Percentiles rank a stretch among this genome's conserved stretches.
These are phyloP conservation scores for Botrylloides violaceus DNA, from an alignment of 23 tunicate species.

Conservation along the genomic window DNA sequence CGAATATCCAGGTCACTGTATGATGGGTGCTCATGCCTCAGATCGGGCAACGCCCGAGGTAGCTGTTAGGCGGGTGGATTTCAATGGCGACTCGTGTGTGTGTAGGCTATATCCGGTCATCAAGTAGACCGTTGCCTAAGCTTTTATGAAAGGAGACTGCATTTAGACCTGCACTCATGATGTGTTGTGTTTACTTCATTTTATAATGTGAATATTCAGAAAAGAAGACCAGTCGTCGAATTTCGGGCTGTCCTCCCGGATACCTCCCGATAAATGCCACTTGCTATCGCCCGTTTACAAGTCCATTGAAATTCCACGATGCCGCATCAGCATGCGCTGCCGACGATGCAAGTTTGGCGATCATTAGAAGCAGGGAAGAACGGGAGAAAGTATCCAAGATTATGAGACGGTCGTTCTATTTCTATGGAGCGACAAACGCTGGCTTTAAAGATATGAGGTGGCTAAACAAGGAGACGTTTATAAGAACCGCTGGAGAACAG, in stretches of 20 bases:
- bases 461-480: background rate
- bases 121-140: too few species aligned
- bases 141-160: too few species aligned
- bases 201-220: too few species aligned
- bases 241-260: background rate
- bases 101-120: too few species aligned
- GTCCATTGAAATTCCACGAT: background rate
- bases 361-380: background rate
- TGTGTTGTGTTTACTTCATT: too few species aligned
- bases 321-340: background rate
- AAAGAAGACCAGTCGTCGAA: background rate
- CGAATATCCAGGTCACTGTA: too few species aligned
- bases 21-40: too few species aligned
- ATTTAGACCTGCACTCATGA: too few species aligned
- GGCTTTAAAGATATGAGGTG: background rate
- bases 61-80: too few species aligned
- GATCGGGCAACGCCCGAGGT: too few species aligned
- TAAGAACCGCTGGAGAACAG: background rate
- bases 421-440: background rate
- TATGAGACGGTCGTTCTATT: background rate
- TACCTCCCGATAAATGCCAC: background rate
- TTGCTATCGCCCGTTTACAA: background rate
- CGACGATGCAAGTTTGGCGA: background rate
- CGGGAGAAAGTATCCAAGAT: background rate
- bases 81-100: too few species aligned